A percentile compares a stretch with the other conserved stretches of the same genome.
Conservation (phyloP, 2,888 invertebrate genomes). For the Drosophila buzzatii region DNA sequence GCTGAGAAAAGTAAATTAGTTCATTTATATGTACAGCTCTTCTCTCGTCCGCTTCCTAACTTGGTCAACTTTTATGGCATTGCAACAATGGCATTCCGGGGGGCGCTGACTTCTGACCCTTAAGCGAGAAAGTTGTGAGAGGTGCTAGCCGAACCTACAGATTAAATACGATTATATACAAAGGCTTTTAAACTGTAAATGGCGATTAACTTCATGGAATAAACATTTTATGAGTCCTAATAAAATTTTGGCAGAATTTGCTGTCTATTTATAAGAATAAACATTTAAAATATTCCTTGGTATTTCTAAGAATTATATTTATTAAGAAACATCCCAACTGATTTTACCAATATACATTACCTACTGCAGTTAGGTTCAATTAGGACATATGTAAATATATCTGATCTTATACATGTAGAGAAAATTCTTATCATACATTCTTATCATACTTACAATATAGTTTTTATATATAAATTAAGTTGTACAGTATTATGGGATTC, state of each 20-base stretch:
- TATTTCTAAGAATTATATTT: background rate
- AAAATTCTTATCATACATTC: background rate
- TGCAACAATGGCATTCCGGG: conserved; percentile 60
- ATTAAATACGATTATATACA: conserved; percentile 18
- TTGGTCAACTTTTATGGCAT: conserved; percentile 67
- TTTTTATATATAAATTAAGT: too few species aligned
- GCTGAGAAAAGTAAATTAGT: conserved; percentile 72
- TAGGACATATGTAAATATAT: background rate
- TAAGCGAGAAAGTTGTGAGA: conserved; percentile 1
- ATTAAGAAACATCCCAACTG: background rate
- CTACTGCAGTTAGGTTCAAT: background rate
- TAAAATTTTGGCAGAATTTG: background rate
- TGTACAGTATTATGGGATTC: too few species aligned
- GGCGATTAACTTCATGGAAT: background rate
- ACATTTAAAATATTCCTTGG: background rate
- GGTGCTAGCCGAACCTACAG: background rate
- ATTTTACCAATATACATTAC: background rate
- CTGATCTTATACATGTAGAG: background rate
- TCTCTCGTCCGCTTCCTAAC: conserved; percentile 13
- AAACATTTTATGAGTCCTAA: background rate
- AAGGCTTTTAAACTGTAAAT: background rate
- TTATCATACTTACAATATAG: background rate
- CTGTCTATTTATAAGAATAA: too few species aligned
- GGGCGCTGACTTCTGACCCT: conserved; percentile 23
- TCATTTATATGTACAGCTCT: conserved; percentile 59